These are phyloP conservation scores for Helobdella robusta DNA, from an alignment of 2,888 invertebrate species.

Conservation along the genomic window DNA sequence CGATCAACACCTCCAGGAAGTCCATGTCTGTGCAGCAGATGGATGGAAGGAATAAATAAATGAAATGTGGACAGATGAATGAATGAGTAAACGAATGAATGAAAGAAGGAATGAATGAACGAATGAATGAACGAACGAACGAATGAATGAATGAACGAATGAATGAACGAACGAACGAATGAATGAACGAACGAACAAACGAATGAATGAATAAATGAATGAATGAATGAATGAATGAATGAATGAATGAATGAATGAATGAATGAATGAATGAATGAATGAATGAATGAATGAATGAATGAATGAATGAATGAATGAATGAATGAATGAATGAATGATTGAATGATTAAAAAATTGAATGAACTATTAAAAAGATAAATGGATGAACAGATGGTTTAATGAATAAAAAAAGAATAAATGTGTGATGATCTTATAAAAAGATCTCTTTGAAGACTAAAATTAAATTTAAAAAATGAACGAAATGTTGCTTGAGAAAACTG, in stretches of 20 bases:
- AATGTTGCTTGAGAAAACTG: too few relatives aligned
- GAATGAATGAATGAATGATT: neutral
- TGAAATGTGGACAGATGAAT: neutral
- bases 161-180: neutral
- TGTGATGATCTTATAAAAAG: too few relatives aligned
- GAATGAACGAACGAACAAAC: neutral
- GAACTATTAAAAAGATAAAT: too few relatives aligned
- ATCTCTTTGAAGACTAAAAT: too few relatives aligned
- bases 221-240: neutral
- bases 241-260: slow-evolving; percentile 6
- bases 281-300: neutral
- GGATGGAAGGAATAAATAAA: too few relatives aligned
- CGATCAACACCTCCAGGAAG: slow-evolving; percentile 92
- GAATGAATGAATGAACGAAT: neutral
- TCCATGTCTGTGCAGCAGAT: slow-evolving; percentile 99
- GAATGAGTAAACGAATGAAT: neutral
- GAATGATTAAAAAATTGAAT: too few relatives aligned
- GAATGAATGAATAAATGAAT: slow-evolving; percentile 2
- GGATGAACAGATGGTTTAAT: too few relatives aligned
- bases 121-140: neutral
- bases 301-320: neutral
- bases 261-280: slow-evolving; percentile 5
- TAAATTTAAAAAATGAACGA: too few relatives aligned
- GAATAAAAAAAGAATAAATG: too few relatives aligned
- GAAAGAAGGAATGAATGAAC: neutral